A percentile compares a stretch with the other conserved stretches of the same genome.
phyloP scores from a whole-genome alignment of 2,113 vertebrate species.

The Eupsittula cactorum region DNA sequence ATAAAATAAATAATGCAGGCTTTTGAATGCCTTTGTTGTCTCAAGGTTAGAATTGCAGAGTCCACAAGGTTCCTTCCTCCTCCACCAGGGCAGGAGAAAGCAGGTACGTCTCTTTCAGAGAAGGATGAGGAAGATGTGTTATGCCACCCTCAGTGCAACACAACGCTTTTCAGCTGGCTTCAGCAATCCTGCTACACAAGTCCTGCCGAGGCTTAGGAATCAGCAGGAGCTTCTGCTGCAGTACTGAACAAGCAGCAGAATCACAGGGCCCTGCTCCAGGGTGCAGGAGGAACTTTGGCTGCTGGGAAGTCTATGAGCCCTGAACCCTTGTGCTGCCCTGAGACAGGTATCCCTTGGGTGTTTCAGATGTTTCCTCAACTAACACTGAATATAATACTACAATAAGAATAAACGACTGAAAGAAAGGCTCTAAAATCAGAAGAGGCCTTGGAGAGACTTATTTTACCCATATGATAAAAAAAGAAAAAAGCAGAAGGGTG shows the following conservation, averaged over 20 bases:
- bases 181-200: neutral
- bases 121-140: fast-evolving
- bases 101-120: neutral
- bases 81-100: neutral
- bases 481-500: neutral
- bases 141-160: fast-evolving
- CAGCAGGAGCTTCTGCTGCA: neutral
- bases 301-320: fast-evolving
- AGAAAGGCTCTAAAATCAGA: neutral
- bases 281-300: neutral
- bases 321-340: fast-evolving
- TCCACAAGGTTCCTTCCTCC: neutral
- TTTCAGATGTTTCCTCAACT: neutral
- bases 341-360: neutral
- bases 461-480: neutral
- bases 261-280: neutral
- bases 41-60: neutral
- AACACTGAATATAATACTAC: neutral
- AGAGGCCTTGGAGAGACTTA: neutral
- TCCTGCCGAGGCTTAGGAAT: fast-evolving
- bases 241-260: neutral
- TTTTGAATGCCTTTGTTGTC: neutral
- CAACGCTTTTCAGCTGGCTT: neutral
- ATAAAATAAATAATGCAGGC: neutral
- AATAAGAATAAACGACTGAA: neutral